Percentiles rank a stretch among this genome's conserved stretches.
Evolutionary conservation across 30 jellyfish, hydroid and myxozoan species (phyloP).

Genomic region (Chironex yamaguchii): DNA sequence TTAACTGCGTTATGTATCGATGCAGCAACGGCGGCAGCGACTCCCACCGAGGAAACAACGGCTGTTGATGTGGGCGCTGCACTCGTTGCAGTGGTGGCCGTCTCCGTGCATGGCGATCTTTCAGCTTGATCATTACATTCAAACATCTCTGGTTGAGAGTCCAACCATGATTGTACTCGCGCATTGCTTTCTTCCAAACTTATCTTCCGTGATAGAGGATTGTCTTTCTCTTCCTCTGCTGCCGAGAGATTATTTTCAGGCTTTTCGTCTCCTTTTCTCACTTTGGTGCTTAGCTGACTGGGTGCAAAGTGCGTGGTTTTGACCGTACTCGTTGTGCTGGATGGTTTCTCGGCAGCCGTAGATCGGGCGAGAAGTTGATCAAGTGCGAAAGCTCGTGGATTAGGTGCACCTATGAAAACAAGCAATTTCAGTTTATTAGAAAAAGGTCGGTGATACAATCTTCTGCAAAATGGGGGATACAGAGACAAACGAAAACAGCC

Average conservation of each 20-base stretch:
- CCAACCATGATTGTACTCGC: slow-evolving; percentile 86
- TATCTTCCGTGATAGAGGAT: background rate
- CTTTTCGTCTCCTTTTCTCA: background rate
- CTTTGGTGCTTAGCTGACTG: background rate
- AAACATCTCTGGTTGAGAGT: slow-evolving; percentile 60
- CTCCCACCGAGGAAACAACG: background rate
- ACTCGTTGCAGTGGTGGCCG: background rate
- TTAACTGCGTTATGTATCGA: background rate
- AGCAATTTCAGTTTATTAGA: too few species aligned
- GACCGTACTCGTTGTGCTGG: background rate
- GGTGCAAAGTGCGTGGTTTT: background rate
- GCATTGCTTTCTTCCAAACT: slow-evolving; percentile 84
- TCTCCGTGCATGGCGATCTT: background rate
- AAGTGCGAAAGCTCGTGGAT: background rate
- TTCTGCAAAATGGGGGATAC: too few species aligned
- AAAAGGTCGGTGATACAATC: too few species aligned
- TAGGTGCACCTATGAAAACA: background rate
- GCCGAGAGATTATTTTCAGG: background rate
- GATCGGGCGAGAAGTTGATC: background rate
- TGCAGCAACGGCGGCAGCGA: background rate
- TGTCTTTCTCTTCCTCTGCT: background rate
- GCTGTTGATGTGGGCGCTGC: background rate
- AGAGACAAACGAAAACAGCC: too few species aligned
- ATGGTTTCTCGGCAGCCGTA: background rate
- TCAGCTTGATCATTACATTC: background rate